phyloP scores from a whole-genome alignment of 2,888 invertebrate species.

The Pandemis cinnamomeana region DNA sequence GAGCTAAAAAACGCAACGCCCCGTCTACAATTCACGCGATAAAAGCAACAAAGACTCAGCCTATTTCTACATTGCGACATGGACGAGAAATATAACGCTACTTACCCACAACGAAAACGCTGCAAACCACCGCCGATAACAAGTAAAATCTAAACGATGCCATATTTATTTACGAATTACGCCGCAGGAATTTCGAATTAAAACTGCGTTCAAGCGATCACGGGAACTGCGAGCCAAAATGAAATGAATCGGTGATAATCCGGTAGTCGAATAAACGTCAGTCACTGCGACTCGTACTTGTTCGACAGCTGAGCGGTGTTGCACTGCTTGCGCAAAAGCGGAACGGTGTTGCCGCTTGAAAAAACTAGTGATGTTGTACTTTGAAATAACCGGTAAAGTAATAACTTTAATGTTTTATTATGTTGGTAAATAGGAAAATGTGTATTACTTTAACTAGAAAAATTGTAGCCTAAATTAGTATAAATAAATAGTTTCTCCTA shows the following conservation, averaged over 20 bases:
- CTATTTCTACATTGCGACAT: slow-evolving; percentile 32
- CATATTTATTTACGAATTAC: slow-evolving; percentile 57
- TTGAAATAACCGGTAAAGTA: slow-evolving; percentile 12
- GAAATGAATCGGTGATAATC: slow-evolving; percentile 57
- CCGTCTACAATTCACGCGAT: slow-evolving; percentile 46
- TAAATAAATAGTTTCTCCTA: no score
- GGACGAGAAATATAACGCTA: slow-evolving; percentile 39
- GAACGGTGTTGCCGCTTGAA: slow-evolving; percentile 19
- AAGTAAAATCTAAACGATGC: slow-evolving; percentile 64
- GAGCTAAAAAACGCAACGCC: slow-evolving; percentile 35
- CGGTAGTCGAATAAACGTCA: slow-evolving; percentile 58
- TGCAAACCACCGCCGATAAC: slow-evolving; percentile 65
- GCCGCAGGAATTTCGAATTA: slow-evolving; percentile 45
- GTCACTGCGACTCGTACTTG: slow-evolving; percentile 36
- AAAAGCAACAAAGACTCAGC: slow-evolving; percentile 54
- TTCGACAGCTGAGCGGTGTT: slow-evolving; percentile 64
- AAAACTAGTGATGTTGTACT: not conserved
- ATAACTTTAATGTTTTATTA: not conserved
- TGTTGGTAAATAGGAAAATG: not conserved
- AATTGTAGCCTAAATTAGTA: no score
- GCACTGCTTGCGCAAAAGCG: slow-evolving; percentile 44
- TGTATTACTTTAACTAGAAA: no score
- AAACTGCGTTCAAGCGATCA: slow-evolving; percentile 50
- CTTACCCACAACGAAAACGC: slow-evolving; percentile 69
- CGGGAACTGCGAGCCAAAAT: slow-evolving; percentile 59